phyloP scores from a whole-genome alignment of 2,113 vertebrate species.

The Clupea harengus region DNA sequence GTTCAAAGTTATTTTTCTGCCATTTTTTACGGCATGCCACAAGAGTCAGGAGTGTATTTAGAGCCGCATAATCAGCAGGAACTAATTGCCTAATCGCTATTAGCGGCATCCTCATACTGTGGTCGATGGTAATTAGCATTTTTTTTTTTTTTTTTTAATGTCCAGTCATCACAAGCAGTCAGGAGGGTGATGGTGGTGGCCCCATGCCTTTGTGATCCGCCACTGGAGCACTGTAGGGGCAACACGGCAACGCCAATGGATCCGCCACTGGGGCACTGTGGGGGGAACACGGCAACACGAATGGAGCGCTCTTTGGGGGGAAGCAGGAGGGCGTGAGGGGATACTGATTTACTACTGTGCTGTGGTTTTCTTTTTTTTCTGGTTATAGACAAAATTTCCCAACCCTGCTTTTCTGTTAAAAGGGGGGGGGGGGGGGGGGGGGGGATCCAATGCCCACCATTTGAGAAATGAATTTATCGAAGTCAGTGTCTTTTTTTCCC shows the following conservation, averaged over 20 bases:
- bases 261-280: not conserved
- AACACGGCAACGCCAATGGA: slow-evolving; percentile 19
- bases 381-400: slow-evolving; percentile 66
- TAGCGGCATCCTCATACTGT: slow-evolving; percentile 31
- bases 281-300: not conserved
- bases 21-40: slow-evolving; percentile 68
- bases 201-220: not conserved
- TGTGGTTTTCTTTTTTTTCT: slow-evolving; percentile 48
- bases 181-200: not conserved
- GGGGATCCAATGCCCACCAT: slow-evolving; percentile 78
- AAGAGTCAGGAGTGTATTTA: slow-evolving; percentile 76
- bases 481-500: slow-evolving; percentile 81
- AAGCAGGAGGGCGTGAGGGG: slow-evolving; percentile 39
- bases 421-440: too few relatives aligned
- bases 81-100: slow-evolving; percentile 79
- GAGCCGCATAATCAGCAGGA: slow-evolving; percentile 77
- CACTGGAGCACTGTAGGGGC: not conserved
- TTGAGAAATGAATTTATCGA: slow-evolving; percentile 85
- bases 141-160: slow-evolving; percentile 49
- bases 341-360: slow-evolving; percentile 47
- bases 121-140: slow-evolving; percentile 59
- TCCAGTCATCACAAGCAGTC: slow-evolving; percentile 52
- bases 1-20: slow-evolving; percentile 62
- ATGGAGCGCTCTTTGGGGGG: not conserved
- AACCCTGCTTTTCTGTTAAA: slow-evolving; percentile 44